These are phyloP conservation scores for Panorpa germanica DNA, from an alignment of 2,888 invertebrate genomes.

Conservation along the genomic window DNA sequence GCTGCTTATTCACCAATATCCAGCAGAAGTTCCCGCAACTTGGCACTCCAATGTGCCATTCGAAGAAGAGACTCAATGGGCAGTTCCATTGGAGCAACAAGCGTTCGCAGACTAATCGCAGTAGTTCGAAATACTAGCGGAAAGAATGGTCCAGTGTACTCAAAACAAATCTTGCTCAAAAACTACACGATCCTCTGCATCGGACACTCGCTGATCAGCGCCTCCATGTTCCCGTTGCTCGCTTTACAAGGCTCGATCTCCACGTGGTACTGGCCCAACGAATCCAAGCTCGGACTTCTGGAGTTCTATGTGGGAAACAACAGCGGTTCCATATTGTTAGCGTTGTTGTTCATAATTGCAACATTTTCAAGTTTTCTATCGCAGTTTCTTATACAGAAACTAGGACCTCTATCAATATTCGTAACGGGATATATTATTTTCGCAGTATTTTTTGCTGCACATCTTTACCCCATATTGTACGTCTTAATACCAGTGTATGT, in stretches of 20 bases:
- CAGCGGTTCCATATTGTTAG: constrained; percentile 40
- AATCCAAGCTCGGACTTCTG: too few relatives aligned
- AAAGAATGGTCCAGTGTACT: constrained; percentile 22
- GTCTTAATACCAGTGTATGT: constrained; percentile 31
- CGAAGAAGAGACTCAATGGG: constrained; percentile 47
- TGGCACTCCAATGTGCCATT: constrained; percentile 19
- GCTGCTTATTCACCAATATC: constrained; percentile 40
- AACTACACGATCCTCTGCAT: constrained; percentile 21
- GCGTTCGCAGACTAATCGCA: constrained; percentile 53
- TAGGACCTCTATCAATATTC: constrained; percentile 29
- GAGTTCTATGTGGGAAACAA: constrained; percentile 23
- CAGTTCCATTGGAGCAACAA: constrained; percentile 57
- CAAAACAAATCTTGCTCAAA: constrained; percentile 20
- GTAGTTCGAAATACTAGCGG: constrained; percentile 27
- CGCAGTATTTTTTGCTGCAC: constrained; percentile 37
- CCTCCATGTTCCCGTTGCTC: constrained; percentile 21
- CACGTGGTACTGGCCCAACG: constrained; percentile 24
- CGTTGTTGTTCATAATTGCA: constrained; percentile 38
- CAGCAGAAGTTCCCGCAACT: constrained; percentile 29
- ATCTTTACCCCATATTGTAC: constrained; percentile 32
- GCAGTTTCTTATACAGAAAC: constrained; percentile 29
- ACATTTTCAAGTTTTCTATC: constrained; percentile 32
- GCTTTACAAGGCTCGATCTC: constrained; percentile 23
- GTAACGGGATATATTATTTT: constrained; percentile 30
- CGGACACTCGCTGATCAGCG: constrained; percentile 20